Evolutionary conservation across 2,888 invertebrate species (phyloP), one percentile per base, ranked within the genome.

Genomic region (Brachylomia viminalis): DNA sequence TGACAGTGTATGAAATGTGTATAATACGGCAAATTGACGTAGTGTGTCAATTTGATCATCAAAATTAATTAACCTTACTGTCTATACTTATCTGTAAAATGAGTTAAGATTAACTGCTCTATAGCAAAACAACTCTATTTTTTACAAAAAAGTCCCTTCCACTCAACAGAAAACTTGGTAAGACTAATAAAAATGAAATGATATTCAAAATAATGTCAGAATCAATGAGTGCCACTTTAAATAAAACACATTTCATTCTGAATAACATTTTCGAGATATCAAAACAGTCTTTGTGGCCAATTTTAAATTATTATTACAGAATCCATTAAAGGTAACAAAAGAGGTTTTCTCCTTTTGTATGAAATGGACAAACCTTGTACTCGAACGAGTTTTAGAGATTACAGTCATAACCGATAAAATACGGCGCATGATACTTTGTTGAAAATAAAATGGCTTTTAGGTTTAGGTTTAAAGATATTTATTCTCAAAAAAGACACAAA

Each of bases 281-380:
- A 65, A 67, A 80, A 79, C 45, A 71, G 62, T 80, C 66, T 71
- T 80, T 80, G 74, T 74, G 68, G 75, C 69, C 71, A 74, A 61
- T 72, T 88, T 84, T 75, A 72, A 85, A 79, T 72, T 68, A 77
- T 78, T 75, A 86, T 84, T 74, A 61, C 70, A 79, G 75, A 68
- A 75, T 79, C 79, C 83, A 88, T 88, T 86, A 75, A 61, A 70
- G 56, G 54, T 61, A 42, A 85, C 85, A 86, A 86, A 75, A 65
- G 80, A 64, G n/a, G 59, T 23, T 71, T 81, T 74, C 52, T 75
- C 49, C 77, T 72, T 77, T 83, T 79, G 68, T 71, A 30, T 11
- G 27, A 78, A 88, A 85, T 87, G 84, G 76, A 76, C 73, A 62
- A 82, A 71, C 59, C 62, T 59, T 84, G 79, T 82, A 66, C 6